Evolutionary conservation across 2,888 invertebrate genomes (phyloP), one percentile per base, ranked within the genome.

Genomic region (Hedya salicella): DNA sequence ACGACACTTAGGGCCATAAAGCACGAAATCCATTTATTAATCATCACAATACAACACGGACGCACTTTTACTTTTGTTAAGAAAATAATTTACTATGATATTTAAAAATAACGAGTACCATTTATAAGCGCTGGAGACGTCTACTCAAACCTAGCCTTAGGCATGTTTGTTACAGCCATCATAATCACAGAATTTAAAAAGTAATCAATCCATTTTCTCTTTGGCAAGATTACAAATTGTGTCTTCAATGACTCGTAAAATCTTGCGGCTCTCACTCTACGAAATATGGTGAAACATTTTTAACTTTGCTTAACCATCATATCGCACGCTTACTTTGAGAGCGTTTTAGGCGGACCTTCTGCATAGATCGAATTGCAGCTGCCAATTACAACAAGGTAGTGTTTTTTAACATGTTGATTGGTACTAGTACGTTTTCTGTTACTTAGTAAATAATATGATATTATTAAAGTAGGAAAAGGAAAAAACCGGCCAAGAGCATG

Each of bases 141-240:
- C 78, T 75, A 74, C 53, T 62, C 74, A 74, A 76, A 78, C 75
- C 74, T 78, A 79, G 87, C 89, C 88, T 71, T 69, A 83, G 89
- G 88, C 87, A 75, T 76, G 82, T 81, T 79, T 72, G 78, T 78
- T 83, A 79, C 82, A 75, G 77, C 77, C 75, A 83, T 79, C 83
- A 85, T 89, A 87, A 88, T 89, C 87, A 84, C 83, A 83, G 83
- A 89, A 88, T 85, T 91, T 90, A 89, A 90, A 90, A 91, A 89
- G 89, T 87, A 87, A 91, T 91, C 88, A 90, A 91, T 91, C 88
- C 86, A 83, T 88, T 70, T 68, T 88, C 88, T 87, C 86, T 89
- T 90, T 84, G 83, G 83, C 81, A 89, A 91, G 85, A 75, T 83
- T 82, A 87, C 85, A 88, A 88, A 87, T 87, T 82, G 83, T 86